These are phyloP conservation scores for Orthonyx spaldingii DNA, from an alignment of 2,113 vertebrate species.

Conservation along the genomic window DNA sequence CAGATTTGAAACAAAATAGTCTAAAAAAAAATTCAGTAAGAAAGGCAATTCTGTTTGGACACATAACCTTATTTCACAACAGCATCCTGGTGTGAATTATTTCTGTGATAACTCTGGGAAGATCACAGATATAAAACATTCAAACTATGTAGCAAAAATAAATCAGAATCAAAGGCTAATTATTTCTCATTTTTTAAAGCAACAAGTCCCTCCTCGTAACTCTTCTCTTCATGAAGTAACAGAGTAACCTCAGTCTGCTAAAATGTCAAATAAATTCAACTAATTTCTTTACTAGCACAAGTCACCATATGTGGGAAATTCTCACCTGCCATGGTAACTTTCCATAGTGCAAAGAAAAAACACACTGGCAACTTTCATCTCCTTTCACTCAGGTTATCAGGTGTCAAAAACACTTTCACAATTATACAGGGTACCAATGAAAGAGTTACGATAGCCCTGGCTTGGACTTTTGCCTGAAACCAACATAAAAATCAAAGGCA, in stretches of 20 bases:
- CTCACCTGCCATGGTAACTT: background rate
- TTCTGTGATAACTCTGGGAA: background rate
- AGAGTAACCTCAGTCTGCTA: background rate
- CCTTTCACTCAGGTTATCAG: background rate
- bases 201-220: background rate
- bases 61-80: background rate
- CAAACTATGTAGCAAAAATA: background rate
- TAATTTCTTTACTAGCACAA: background rate
- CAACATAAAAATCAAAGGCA: background rate
- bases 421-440: background rate
- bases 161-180: background rate
- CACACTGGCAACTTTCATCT: background rate
- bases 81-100: background rate
- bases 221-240: background rate
- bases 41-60: background rate
- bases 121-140: background rate
- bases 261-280: background rate
- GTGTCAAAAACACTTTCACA: background rate
- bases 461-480: background rate
- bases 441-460: background rate
- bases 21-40: background rate
- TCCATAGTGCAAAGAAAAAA: background rate
- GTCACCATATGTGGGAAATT: background rate
- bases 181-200: background rate
- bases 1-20: background rate